phyloP scores from a whole-genome alignment of 2,888 invertebrate species.

The Parasteatoda lunata region DNA sequence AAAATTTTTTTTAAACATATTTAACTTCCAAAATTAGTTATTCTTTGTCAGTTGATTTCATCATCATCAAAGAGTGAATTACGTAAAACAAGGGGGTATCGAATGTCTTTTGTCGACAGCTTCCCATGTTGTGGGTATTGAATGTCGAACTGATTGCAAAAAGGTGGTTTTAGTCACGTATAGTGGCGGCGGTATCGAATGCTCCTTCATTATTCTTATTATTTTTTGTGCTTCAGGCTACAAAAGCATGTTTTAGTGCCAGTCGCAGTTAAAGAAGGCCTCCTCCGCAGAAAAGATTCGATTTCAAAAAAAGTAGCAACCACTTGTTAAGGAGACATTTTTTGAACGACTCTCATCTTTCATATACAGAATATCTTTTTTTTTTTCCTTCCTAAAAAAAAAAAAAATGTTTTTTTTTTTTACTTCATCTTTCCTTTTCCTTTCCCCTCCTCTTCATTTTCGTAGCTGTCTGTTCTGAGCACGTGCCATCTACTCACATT shows the following conservation, averaged over 20 bases:
- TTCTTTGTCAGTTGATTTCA: no score
- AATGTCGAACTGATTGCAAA: neutral
- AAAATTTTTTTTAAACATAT: no score
- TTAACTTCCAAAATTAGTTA: no score
- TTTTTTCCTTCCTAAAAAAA: conserved; percentile 10
- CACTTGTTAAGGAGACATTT: conserved; percentile 61
- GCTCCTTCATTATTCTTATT: neutral
- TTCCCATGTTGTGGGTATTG: neutral
- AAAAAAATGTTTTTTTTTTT: conserved; percentile 22
- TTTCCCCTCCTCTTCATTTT: neutral
- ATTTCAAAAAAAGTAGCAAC: conserved; percentile 60
- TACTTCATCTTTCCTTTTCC: conserved; percentile 17
- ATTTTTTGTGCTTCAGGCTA: neutral
- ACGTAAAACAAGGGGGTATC: neutral
- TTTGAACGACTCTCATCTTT: conserved; percentile 6
- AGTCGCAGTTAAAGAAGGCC: conserved; percentile 14
- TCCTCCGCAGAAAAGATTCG: conserved; percentile 21
- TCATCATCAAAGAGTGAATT: neutral
- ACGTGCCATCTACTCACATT: conserved; percentile 24
- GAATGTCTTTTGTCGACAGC: neutral
- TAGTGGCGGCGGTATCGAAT: neutral
- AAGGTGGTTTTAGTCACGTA: neutral
- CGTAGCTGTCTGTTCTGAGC: conserved; percentile 21
- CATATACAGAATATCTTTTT: neutral
- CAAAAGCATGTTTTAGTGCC: conserved; percentile 11